Conservation (phyloP, 2,113 vertebrate species). For the Madoqua kirkii region DNA sequence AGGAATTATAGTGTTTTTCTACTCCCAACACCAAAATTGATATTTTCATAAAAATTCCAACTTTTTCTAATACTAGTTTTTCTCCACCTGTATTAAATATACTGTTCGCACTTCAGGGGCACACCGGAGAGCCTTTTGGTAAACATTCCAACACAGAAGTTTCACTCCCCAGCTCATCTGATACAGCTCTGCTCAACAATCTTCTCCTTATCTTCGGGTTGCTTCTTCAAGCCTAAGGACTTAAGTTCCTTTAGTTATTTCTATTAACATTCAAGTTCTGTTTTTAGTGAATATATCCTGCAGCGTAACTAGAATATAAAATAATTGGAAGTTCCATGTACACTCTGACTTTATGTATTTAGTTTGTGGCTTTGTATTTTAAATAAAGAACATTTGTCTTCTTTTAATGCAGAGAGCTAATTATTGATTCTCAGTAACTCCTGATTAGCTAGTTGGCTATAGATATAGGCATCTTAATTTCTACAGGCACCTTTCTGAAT, state of each 20-base stretch:
- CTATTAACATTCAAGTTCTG: slow-evolving; percentile 34
- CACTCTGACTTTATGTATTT: slow-evolving; percentile 12
- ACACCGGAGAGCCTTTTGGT: not conserved
- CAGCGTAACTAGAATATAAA: slow-evolving; percentile 35
- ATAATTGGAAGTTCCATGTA: slow-evolving; percentile 14
- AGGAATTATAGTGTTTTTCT: not conserved
- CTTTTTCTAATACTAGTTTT: not conserved
- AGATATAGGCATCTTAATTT: slow-evolving; percentile 43
- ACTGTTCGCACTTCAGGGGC: not conserved
- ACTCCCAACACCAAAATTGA: not conserved
- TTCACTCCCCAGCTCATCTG: not conserved
- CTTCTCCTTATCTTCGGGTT: not conserved
- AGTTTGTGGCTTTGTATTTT: slow-evolving; percentile 41
- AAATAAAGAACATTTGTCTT: slow-evolving; percentile 32
- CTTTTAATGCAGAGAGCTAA: slow-evolving; percentile 8
- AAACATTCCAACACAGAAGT: not conserved
- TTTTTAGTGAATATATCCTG: not conserved
- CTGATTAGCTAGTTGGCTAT: slow-evolving; percentile 23
- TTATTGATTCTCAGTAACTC: slow-evolving; percentile 2
- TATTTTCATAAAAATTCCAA: slow-evolving; percentile 3
- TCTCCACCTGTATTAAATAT: not conserved
- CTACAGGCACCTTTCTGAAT: slow-evolving; percentile 71
- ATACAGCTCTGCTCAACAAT: not conserved
- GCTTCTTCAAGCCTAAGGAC: not conserved
- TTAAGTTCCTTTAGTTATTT: slow-evolving; percentile 5